Evolutionary conservation across 2,797 vertebrate species (phyloP).

Genomic region (Oryzias dopingdopingensis): DNA sequence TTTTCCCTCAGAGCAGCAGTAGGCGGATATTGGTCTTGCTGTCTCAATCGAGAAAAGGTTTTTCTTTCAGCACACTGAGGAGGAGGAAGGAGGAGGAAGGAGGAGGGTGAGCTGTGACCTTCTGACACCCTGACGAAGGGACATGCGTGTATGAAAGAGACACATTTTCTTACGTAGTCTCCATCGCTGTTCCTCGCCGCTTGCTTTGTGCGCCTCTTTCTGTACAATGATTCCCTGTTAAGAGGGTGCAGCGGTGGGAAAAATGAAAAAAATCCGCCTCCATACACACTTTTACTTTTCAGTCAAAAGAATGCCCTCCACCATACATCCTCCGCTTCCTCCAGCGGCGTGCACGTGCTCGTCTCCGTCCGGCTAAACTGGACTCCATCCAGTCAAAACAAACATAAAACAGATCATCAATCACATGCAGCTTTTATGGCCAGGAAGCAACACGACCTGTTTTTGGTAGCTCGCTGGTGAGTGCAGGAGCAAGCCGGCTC

Average conservation of each 20-base stretch:
- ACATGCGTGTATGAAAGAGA: conserved; percentile 42
- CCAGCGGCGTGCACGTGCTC: conserved; percentile 47
- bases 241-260: conserved; percentile 44
- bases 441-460: conserved; percentile 72
- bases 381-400: conserved; percentile 71
- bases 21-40: conserved; percentile 58
- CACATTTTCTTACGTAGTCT: conserved; percentile 36
- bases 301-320: conserved; percentile 11
- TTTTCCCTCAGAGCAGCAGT: conserved; percentile 55
- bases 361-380: conserved; percentile 60
- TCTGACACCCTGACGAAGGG: conserved; percentile 51
- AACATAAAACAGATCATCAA: conserved; percentile 70
- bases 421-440: conserved; percentile 57
- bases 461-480: conserved; percentile 61
- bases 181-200: conserved; percentile 12
- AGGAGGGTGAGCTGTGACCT: conserved; percentile 46
- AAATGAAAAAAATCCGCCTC: conserved; percentile 27
- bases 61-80: conserved; percentile 47
- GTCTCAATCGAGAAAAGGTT: conserved; percentile 48
- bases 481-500: conserved; percentile 60
- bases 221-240: conserved; percentile 33
- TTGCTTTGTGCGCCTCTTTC: conserved; percentile 10
- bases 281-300: conserved; percentile 54
- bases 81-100: conserved; percentile 29
- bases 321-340: conserved; percentile 49